Percentiles rank a stretch among this genome's conserved stretches.
phyloP scores from a whole-genome alignment of 2,888 invertebrate species.

The Drosophila monieri region DNA sequence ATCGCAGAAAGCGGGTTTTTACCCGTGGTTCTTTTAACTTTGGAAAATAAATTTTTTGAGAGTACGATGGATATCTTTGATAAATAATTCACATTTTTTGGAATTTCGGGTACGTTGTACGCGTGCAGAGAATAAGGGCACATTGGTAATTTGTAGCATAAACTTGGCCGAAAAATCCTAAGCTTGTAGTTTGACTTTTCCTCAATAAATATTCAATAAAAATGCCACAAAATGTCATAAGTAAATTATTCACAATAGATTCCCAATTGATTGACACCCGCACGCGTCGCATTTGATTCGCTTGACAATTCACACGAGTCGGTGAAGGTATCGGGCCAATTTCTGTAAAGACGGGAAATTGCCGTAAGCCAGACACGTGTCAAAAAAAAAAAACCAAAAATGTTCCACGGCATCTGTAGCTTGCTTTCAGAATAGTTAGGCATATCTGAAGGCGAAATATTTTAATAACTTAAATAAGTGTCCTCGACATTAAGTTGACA shows the following conservation, averaged over 20 bases:
- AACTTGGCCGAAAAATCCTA: background rate
- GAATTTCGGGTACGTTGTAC: constrained; percentile 69
- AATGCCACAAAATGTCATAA: constrained; percentile 66
- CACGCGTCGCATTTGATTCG: constrained; percentile 69
- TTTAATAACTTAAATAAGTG: constrained; percentile 74
- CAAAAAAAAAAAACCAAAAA: constrained; percentile 3
- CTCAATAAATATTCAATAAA: constrained; percentile 52
- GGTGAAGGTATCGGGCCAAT: constrained; percentile 39
- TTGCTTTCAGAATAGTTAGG: constrained; percentile 43
- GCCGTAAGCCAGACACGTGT: constrained; percentile 41
- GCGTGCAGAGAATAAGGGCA: constrained; percentile 63
- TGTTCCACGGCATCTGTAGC: background rate
- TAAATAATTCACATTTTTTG: constrained; percentile 73
- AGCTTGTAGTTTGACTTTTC: background rate
- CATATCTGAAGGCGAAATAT: constrained; percentile 11
- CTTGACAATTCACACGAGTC: constrained; percentile 56
- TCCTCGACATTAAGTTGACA: constrained; percentile 62
- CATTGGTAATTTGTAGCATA: constrained; percentile 1
- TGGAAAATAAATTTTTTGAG: background rate
- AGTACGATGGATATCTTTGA: constrained; percentile 47
- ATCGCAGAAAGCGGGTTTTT: too few relatives aligned
- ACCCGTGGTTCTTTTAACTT: background rate
- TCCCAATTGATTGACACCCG: constrained; percentile 67
- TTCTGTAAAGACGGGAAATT: constrained; percentile 45
- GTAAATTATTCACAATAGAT: constrained; percentile 76